A percentile compares a stretch with the other conserved stretches of the same genome.
Conservation (phyloP, 2,888 invertebrate species). For the Amitus sp. region DNA sequence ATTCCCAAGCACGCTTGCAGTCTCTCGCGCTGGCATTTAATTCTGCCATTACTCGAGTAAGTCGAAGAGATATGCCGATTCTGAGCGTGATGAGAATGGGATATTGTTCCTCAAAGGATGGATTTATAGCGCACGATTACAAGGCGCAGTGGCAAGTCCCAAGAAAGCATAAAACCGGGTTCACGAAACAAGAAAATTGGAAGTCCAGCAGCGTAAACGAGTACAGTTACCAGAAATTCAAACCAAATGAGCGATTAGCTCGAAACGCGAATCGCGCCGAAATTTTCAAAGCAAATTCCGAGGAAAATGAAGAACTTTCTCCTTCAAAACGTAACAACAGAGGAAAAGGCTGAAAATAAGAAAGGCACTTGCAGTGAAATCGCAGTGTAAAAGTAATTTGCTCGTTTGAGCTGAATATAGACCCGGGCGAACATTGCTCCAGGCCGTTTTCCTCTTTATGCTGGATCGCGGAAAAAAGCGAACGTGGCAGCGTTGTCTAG, state of each 20-base stretch:
- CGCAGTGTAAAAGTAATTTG: conserved; percentile 1
- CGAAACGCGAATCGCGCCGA: too few species aligned
- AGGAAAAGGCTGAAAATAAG: too few species aligned
- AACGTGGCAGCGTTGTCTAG: conserved; percentile 36
- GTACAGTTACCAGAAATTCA: too few species aligned
- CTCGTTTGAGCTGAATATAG: conserved; percentile 4
- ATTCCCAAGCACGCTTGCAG: conserved; percentile 8
- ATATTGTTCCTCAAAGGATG: conserved; percentile 1
- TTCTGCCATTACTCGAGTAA: conserved; percentile 44
- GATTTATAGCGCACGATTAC: not conserved
- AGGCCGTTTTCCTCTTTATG: too few species aligned
- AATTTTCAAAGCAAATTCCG: too few species aligned
- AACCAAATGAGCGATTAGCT: too few species aligned
- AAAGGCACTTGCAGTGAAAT: not conserved
- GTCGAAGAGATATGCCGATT: conserved; percentile 20
- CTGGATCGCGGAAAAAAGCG: conserved; percentile 38
- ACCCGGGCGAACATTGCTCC: too few species aligned
- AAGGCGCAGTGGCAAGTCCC: not conserved
- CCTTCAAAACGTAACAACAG: too few species aligned
- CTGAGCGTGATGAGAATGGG: not conserved
- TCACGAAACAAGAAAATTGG: too few species aligned
- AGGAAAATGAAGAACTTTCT: too few species aligned
- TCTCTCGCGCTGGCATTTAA: conserved; percentile 52
- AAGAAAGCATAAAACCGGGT: too few species aligned
- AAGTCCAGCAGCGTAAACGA: too few species aligned